These are phyloP conservation scores for Urocitellus parryii DNA, from an alignment of 2,113 vertebrate genomes.

Conservation along the genomic window DNA sequence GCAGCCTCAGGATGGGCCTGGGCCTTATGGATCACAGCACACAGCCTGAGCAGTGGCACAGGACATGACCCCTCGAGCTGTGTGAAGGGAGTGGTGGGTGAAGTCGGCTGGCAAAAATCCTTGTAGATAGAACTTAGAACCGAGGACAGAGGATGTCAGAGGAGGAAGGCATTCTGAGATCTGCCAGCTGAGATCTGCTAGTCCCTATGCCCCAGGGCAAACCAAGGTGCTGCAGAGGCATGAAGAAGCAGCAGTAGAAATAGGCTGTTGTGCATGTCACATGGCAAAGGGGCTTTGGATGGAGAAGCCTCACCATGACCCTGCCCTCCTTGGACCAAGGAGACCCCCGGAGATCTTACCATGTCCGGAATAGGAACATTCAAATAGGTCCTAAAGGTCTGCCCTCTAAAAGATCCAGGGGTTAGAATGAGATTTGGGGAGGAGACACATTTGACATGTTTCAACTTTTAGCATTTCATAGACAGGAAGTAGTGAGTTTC, in stretches of 20 bases:
- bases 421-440: not conserved
- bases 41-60: not conserved
- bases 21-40: no score
- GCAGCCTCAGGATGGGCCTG: not conserved
- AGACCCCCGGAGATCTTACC: not conserved
- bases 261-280: fast-evolving
- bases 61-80: not conserved
- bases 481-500: not conserved
- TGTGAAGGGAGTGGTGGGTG: fast-evolving
- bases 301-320: not conserved
- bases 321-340: fast-evolving
- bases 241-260: not conserved
- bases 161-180: not conserved
- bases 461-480: not conserved
- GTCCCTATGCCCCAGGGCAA: fast-evolving
- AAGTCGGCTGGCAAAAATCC: not conserved
- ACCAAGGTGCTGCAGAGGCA: not conserved
- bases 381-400: not conserved
- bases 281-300: not conserved
- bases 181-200: no score
- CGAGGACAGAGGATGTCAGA: not conserved
- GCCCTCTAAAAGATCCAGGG: not conserved
- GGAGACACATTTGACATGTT: not conserved
- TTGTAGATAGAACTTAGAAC: not conserved
- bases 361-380: not conserved